Conservation (phyloP, 2,797 vertebrate species). For the Sebastes miniatus region DNA sequence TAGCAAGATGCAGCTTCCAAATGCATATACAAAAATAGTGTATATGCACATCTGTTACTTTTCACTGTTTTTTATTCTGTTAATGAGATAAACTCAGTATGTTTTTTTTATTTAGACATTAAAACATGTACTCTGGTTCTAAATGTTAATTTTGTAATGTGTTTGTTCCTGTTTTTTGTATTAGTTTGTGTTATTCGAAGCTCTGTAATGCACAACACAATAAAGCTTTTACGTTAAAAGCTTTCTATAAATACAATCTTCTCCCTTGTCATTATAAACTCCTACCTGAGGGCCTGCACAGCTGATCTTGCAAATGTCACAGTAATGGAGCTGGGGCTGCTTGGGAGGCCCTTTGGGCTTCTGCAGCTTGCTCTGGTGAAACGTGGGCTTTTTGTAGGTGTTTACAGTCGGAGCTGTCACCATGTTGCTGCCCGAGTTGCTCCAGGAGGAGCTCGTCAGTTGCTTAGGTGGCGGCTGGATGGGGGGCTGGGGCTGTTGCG, state of each 20-base stretch:
- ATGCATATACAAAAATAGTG: background rate
- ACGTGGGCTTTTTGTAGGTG: constrained; percentile 76
- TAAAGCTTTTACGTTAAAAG: background rate
- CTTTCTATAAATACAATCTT: background rate
- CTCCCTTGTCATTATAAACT: background rate
- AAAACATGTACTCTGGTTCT: background rate
- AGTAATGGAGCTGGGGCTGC: constrained; percentile 87
- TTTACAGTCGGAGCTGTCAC: constrained; percentile 62
- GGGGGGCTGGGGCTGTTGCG: constrained; percentile 62
- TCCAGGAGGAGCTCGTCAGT: constrained; percentile 78
- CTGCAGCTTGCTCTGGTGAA: constrained; percentile 79
- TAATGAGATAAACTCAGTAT: background rate
- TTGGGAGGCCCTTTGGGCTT: constrained; percentile 83
- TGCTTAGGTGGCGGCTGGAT: constrained; percentile 76
- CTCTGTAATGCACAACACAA: background rate
- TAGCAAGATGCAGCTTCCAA: background rate
- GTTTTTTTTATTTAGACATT: background rate
- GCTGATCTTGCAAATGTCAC: constrained; percentile 90
- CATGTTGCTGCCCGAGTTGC: constrained; percentile 74
- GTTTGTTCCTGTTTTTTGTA: background rate
- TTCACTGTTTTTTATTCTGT: background rate
- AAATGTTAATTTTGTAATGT: background rate
- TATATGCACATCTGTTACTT: background rate
- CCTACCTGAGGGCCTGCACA: constrained; percentile 88
- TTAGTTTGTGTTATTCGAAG: background rate